Conservation (phyloP, 2,113 vertebrate genomes). For the Gadus macrocephalus region DNA sequence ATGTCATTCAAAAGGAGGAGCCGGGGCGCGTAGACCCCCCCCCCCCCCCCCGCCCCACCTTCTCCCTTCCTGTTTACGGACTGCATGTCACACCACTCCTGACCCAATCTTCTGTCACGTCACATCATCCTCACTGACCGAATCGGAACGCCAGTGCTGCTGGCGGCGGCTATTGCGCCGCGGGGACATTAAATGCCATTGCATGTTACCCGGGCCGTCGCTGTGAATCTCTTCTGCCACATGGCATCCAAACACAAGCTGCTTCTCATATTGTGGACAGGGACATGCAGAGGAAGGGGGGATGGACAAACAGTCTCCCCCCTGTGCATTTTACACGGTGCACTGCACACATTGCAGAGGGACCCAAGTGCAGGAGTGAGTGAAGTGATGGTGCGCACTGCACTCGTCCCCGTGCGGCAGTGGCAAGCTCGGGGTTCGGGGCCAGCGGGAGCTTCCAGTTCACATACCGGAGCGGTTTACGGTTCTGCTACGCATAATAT, state of each 20-base stretch:
- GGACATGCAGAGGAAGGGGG: slow-evolving; percentile 35
- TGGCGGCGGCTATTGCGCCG: slow-evolving; percentile 55
- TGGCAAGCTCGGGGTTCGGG: background rate
- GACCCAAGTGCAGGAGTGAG: background rate
- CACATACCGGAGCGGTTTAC: background rate
- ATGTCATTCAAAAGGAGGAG: slow-evolving; percentile 17
- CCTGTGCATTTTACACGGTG: slow-evolving; percentile 23
- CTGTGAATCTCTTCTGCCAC: slow-evolving; percentile 60
- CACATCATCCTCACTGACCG: slow-evolving; percentile 56
- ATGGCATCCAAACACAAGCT: slow-evolving; percentile 56
- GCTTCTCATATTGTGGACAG: slow-evolving; percentile 42
- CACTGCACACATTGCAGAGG: slow-evolving; percentile 8
- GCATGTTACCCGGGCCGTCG: slow-evolving; percentile 54
- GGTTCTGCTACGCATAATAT: background rate
- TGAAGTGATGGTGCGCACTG: background rate
- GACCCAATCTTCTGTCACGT: slow-evolving; percentile 62
- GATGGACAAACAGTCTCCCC: slow-evolving; percentile 27
- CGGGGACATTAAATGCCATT: slow-evolving; percentile 68
- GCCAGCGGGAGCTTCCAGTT: background rate
- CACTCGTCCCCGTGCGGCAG: background rate
- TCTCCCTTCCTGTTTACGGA: slow-evolving; percentile 18
- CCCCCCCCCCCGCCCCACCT: background rate
- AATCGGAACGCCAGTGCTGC: slow-evolving; percentile 55
- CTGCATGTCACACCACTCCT: slow-evolving; percentile 51
- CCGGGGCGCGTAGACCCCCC: slow-evolving; percentile 6